A percentile compares a stretch with the other conserved stretches of the same genome.
phyloP scores from a whole-genome alignment of 2,888 invertebrate species.

The Lamproptera curius region DNA sequence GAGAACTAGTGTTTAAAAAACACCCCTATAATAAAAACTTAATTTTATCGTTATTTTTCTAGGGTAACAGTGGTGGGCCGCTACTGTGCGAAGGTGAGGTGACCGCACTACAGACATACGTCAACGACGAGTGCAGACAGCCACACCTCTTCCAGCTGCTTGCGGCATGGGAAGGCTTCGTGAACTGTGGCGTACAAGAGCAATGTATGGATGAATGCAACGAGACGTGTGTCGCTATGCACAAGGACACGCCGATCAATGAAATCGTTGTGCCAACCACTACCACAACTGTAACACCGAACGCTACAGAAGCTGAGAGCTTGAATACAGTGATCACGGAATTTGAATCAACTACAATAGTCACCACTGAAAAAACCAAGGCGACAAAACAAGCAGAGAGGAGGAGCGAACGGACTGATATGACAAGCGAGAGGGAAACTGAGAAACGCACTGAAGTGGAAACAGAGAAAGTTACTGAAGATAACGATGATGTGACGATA shows the following conservation, averaged over 20 bases:
- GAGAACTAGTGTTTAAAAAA: background rate
- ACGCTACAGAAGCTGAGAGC: constrained; percentile 5
- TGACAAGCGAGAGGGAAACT: too few relatives aligned
- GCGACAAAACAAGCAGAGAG: too few relatives aligned
- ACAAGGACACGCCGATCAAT: constrained; percentile 43
- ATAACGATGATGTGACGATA: constrained; percentile 3
- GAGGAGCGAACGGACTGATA: too few relatives aligned
- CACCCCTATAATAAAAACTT: background rate
- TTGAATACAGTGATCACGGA: background rate
- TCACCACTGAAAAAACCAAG: too few relatives aligned
- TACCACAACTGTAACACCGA: constrained; percentile 3
- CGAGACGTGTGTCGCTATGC: constrained; percentile 42
- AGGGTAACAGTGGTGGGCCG: constrained; percentile 68
- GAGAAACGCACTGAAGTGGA: too few relatives aligned
- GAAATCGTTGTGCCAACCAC: constrained; percentile 5
- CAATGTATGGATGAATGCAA: constrained; percentile 46
- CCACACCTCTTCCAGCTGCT: constrained; percentile 60
- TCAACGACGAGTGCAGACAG: constrained; percentile 50
- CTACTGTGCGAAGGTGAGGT: constrained; percentile 55
- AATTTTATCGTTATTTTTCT: constrained; percentile 14
- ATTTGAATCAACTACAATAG: too few relatives aligned
- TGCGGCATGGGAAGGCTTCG: constrained; percentile 50
- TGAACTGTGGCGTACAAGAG: constrained; percentile 50
- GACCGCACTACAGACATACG: constrained; percentile 58
- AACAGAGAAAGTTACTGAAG: constrained; percentile 11